Evolutionary conservation across 2,113 vertebrate genomes (phyloP).

Genomic region (Tetrao urogallus): DNA sequence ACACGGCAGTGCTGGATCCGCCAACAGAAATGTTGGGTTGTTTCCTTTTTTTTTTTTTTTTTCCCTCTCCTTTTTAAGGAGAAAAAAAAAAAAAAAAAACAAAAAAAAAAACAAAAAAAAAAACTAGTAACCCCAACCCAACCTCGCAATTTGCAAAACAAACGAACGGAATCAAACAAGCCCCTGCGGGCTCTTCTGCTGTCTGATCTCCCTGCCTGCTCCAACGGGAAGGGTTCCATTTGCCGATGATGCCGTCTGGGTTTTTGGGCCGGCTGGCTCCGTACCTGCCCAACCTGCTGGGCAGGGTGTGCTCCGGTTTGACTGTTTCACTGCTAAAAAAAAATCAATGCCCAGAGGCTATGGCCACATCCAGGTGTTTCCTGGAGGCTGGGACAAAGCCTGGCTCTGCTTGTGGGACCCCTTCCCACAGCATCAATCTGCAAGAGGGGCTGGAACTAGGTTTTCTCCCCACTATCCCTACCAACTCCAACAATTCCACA

Average conservation of each 20-base stretch:
- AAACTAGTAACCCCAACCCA: conserved; percentile 41
- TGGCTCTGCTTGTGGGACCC: neutral
- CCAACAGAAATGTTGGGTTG: conserved; percentile 33
- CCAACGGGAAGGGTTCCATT: conserved; percentile 41
- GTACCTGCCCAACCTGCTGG: conserved; percentile 52
- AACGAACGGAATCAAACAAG: conserved; percentile 66
- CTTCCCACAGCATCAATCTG: neutral
- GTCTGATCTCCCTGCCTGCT: conserved; percentile 67
- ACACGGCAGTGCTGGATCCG: neutral
- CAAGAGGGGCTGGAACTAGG: neutral
- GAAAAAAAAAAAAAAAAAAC: too few relatives aligned
- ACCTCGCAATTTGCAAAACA: conserved; percentile 65
- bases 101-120: too few relatives aligned
- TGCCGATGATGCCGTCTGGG: conserved; percentile 57
- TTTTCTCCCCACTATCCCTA: neutral
- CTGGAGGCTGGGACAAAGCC: neutral
- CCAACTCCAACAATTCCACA: too few relatives aligned
- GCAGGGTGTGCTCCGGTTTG: conserved; percentile 32
- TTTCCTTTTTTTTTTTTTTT: conserved; percentile 24
- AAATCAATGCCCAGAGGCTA: neutral
- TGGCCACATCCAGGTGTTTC: neutral
- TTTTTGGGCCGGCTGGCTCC: conserved; percentile 55
- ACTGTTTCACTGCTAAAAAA: neutral
- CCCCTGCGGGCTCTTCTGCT: conserved; percentile 69
- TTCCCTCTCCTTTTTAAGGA: neutral